Base-by-base conservation (phyloP, 2,888 invertebrate species). In the Nomada hirtipes region DNA sequence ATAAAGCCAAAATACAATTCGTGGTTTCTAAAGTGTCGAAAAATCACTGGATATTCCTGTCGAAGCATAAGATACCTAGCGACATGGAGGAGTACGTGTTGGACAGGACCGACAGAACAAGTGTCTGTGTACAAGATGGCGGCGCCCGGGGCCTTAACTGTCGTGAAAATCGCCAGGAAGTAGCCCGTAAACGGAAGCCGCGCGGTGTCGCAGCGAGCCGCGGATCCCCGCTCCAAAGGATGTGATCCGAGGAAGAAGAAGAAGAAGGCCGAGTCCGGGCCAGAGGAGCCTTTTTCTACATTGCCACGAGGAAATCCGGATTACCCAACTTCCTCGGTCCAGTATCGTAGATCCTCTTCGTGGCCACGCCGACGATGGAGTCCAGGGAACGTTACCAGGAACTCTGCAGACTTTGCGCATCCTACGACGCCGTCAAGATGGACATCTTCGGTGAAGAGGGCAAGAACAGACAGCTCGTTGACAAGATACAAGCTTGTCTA, bases 371-470 rank as follows among this genome's bases (percentile, higher is more conserved):
- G 83, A 85, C 85, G 79, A 86, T 85, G 79, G 86, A 90, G 81
- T 64, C 79, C 72, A 87, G 84, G 78, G 87, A 89, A 83, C 93
- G 93, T 69, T 94, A 94, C 89, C 90, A 94, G 79, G 94, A 94
- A 84, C 92, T 94, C 7, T 94, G 94, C 91, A 92, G 94, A 86
- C 93, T 94, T 69, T 94, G 94, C 90, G 94, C 94, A 82, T 93
- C 93, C 61, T 93, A 94, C 90, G 94, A 94, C 87, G 93, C 93
- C 83, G 93, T 94, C 83, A 94, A 94, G 90, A 94, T 94, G 92
- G 93, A 94, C 87, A 93, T 94, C 77, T 94, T 94, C 90, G 94
- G 94, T 71, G 92, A 94, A 86, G 94, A 94, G 82, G 94, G 94
- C 72, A 93, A 90, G 83, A 93, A 93, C 89, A 92, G 94, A 82